These are phyloP conservation scores for Enhydra lutris DNA, from an alignment of 2,113 vertebrate species.

Conservation along the genomic window DNA sequence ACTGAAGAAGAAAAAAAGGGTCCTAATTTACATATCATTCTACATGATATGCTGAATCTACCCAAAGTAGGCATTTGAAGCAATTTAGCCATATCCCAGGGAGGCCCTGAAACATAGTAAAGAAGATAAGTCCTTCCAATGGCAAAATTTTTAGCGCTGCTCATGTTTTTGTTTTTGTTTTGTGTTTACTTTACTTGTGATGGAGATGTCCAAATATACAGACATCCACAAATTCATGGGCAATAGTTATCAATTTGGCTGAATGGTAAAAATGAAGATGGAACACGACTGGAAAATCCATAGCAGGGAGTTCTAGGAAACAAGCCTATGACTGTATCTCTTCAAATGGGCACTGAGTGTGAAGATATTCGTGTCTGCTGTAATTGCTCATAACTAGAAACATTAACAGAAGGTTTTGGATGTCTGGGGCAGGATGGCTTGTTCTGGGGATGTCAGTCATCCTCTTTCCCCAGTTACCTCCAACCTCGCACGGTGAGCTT, in stretches of 20 bases:
- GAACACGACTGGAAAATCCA: neutral
- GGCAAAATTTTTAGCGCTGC: neutral
- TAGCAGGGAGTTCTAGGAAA: neutral
- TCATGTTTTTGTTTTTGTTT: neutral
- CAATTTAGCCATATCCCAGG: neutral
- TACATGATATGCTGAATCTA: neutral
- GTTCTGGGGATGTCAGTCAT: neutral
- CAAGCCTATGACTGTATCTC: neutral
- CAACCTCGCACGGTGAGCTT: neutral
- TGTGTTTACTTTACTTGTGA: neutral
- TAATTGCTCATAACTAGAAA: neutral
- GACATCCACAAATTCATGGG: neutral
- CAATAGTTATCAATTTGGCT: neutral
- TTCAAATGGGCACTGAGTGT: neutral
- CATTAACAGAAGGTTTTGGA: neutral
- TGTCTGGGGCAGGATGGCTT: too few relatives aligned
- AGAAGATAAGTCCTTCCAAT: neutral
- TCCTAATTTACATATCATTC: neutral
- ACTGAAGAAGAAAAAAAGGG: neutral
- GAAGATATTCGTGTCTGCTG: neutral
- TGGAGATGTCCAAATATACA: neutral
- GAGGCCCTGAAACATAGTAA: neutral
- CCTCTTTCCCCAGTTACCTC: neutral
- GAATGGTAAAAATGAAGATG: neutral
- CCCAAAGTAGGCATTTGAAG: neutral